Conservation (phyloP, 2,113 vertebrate genomes). For the Abramis brama region DNA sequence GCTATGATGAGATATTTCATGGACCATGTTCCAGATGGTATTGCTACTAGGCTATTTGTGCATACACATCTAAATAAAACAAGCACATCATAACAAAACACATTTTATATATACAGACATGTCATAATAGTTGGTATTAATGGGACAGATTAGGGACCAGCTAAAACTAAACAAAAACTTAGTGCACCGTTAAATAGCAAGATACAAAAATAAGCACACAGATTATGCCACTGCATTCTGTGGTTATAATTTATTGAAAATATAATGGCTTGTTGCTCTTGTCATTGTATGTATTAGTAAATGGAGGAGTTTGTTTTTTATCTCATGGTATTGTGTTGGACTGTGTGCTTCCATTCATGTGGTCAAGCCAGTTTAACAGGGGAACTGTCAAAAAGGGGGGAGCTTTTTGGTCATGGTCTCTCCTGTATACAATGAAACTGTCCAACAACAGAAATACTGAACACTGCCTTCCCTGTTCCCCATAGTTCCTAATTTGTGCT, state of each 20-base stretch:
- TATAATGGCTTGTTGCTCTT: neutral
- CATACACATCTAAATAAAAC: neutral
- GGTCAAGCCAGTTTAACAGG: slow-evolving; percentile 8
- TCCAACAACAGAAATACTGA: slow-evolving; percentile 9
- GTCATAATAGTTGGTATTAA: neutral
- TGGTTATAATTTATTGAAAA: neutral
- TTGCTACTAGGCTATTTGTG: neutral
- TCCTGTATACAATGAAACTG: slow-evolving; percentile 20
- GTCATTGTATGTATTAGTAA: neutral
- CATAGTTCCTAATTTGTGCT: neutral
- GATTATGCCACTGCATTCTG: neutral
- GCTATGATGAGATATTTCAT: neutral
- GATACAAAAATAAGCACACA: neutral
- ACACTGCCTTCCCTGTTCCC: neutral
- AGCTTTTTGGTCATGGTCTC: slow-evolving; percentile 20
- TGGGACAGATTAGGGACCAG: neutral
- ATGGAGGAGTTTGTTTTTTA: neutral
- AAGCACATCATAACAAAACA: neutral
- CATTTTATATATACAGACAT: neutral
- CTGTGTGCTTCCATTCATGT: neutral
- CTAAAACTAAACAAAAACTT: neutral
- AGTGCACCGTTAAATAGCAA: neutral
- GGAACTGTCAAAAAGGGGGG: neutral
- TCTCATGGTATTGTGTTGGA: neutral
- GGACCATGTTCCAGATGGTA: neutral